Evolutionary conservation across 2,113 vertebrate genomes (phyloP).

Genomic region (Nyctibius bracteatus): DNA sequence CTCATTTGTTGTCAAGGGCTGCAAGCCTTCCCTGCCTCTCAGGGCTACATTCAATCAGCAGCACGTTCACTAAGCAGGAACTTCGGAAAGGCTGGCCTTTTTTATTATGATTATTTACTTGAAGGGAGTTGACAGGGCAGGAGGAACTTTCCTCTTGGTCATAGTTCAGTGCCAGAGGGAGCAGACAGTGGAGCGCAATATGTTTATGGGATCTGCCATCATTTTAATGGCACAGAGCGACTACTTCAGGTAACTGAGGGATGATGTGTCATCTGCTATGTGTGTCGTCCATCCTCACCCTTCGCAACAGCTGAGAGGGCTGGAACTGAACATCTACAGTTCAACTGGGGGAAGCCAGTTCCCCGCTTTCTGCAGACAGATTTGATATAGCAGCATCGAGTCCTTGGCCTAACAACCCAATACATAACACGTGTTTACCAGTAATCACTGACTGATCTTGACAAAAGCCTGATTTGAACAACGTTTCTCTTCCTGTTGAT

Average conservation of each 20-base stretch:
- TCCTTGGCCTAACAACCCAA: background rate
- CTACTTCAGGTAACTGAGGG: background rate
- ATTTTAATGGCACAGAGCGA: slow-evolving; percentile 7
- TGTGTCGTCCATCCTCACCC: background rate
- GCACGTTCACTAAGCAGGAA: background rate
- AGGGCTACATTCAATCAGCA: background rate
- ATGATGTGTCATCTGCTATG: background rate
- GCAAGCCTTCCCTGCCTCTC: slow-evolving; percentile 16
- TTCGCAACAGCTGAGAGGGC: background rate
- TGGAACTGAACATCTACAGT: background rate
- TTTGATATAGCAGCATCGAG: background rate
- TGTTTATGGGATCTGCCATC: slow-evolving; percentile 17
- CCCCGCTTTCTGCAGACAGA: background rate
- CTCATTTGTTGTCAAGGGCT: background rate
- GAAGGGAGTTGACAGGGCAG: background rate
- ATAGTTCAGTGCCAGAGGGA: slow-evolving; percentile 37
- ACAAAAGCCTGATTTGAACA: background rate
- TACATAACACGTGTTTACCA: background rate
- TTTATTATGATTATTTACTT: slow-evolving; percentile 55
- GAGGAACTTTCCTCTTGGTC: slow-evolving; percentile 9
- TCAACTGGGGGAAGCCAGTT: background rate
- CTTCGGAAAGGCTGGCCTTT: background rate
- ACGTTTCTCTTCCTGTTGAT: background rate
- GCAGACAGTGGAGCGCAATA: background rate
- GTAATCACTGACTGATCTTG: background rate